Percentiles rank a stretch among this genome's conserved stretches.
These are phyloP conservation scores for Emys orbicularis DNA, from an alignment of 2,797 vertebrate species.

Conservation along the genomic window DNA sequence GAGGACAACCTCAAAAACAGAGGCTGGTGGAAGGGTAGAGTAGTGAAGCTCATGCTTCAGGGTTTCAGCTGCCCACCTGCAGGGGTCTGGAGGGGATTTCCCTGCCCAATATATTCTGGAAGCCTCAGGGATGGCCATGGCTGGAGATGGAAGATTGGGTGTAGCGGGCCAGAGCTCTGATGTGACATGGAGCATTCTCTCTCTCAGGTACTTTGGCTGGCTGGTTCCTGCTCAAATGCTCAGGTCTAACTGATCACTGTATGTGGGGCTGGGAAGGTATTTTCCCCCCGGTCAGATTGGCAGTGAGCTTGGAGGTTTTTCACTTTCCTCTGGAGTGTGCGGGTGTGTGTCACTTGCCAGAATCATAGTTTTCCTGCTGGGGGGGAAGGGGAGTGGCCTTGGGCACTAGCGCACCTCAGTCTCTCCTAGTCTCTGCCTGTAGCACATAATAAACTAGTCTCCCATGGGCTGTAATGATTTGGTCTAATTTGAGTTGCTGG, in stretches of 20 bases:
- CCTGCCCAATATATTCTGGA: background rate
- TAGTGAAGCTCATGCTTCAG: background rate
- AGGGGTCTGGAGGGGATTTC: background rate
- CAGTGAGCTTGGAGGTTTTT: background rate
- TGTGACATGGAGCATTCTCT: background rate
- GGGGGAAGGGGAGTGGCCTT: too few species aligned
- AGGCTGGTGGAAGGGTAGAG: background rate
- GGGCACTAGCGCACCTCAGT: background rate
- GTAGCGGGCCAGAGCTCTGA: background rate
- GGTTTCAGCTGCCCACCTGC: background rate
- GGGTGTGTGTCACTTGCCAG: background rate
- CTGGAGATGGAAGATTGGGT: background rate
- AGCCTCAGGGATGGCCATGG: background rate
- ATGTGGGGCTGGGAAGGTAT: background rate
- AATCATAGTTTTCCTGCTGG: background rate
- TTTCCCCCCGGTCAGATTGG: background rate
- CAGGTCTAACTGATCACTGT: background rate
- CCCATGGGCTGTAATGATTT: background rate
- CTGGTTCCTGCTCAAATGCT: background rate
- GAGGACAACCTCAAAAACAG: background rate
- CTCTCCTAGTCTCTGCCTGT: background rate
- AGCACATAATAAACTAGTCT: background rate
- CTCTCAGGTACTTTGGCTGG: background rate
- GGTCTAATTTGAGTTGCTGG: background rate
- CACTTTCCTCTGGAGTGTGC: background rate